phyloP scores from a whole-genome alignment of 2,888 invertebrate genomes.

The Lycocerus yunnanus region DNA sequence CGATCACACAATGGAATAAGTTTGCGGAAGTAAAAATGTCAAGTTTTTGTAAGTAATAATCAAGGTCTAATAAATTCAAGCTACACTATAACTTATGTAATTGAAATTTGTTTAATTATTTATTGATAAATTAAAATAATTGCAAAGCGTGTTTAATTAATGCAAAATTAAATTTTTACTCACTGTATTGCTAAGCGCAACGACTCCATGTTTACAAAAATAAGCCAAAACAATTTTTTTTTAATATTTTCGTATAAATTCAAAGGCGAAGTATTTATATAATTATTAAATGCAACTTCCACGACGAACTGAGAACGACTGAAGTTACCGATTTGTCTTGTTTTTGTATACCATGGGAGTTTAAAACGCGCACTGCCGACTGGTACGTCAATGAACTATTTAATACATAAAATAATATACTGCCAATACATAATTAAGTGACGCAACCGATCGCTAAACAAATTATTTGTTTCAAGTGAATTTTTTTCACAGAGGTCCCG shows the following conservation, averaged over 20 bases:
- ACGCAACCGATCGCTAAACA: background rate
- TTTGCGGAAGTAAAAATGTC: background rate
- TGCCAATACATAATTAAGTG: background rate
- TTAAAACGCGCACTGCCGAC: background rate
- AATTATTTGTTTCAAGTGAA: background rate
- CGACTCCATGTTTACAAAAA: background rate
- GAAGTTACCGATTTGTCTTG: constrained; percentile 4
- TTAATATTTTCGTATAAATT: background rate
- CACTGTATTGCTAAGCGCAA: background rate
- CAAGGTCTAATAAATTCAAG: background rate
- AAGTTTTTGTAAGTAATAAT: background rate
- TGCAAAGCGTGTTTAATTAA: background rate
- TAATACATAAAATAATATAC: constrained; percentile 1
- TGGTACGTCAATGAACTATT: background rate
- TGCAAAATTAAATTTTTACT: background rate
- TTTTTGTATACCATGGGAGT: background rate
- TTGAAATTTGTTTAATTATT: background rate
- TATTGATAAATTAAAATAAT: background rate
- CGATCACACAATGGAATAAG: background rate
- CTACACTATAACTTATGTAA: background rate
- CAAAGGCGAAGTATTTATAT: background rate
- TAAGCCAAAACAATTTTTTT: background rate
- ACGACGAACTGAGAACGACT: constrained; percentile 9
- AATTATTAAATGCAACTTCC: constrained; percentile 16
- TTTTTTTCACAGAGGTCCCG: background rate